A percentile compares a stretch with the other conserved stretches of the same genome.
phyloP scores from a whole-genome alignment of 2,888 invertebrate genomes.

The Epinotia nisella region DNA sequence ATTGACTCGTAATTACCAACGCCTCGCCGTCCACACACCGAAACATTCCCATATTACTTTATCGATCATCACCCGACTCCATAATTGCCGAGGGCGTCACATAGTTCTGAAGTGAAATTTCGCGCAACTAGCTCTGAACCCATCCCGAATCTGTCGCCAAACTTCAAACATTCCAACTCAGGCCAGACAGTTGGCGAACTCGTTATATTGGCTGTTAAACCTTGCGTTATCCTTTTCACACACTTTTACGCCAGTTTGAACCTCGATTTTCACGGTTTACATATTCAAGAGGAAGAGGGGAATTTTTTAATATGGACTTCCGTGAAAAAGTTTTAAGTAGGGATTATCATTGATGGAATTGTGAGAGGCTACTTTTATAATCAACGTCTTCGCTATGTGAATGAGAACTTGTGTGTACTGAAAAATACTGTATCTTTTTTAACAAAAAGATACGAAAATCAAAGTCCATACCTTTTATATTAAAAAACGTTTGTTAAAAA shows the following conservation, averaged over 20 bases:
- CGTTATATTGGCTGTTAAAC: slow-evolving; percentile 63
- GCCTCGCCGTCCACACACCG: slow-evolving; percentile 6
- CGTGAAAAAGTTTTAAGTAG: not conserved
- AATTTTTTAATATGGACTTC: not conserved
- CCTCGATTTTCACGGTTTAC: slow-evolving; percentile 13
- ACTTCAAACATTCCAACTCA: slow-evolving; percentile 64
- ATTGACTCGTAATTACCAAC: slow-evolving; percentile 13
- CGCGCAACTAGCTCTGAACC: slow-evolving; percentile 53
- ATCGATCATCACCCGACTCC: slow-evolving; percentile 50
- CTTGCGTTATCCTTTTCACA: slow-evolving; percentile 55
- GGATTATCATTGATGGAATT: not conserved
- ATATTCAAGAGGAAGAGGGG: slow-evolving; percentile 4
- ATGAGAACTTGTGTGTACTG: not conserved
- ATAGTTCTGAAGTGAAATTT: slow-evolving; percentile 60
- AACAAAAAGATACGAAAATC: not conserved
- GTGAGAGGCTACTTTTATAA: not conserved
- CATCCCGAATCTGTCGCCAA: slow-evolving; percentile 63
- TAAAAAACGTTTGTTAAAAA: not conserved
- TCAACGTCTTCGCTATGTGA: not conserved
- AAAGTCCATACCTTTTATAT: not conserved
- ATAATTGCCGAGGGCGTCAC: slow-evolving; percentile 53
- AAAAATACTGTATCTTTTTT: not conserved
- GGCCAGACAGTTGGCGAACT: slow-evolving; percentile 62
- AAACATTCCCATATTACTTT: slow-evolving; percentile 43
- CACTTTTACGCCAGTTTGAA: slow-evolving; percentile 46